Base-by-base conservation (phyloP, 2,888 invertebrate genomes). In the Phoronis australis region DNA sequence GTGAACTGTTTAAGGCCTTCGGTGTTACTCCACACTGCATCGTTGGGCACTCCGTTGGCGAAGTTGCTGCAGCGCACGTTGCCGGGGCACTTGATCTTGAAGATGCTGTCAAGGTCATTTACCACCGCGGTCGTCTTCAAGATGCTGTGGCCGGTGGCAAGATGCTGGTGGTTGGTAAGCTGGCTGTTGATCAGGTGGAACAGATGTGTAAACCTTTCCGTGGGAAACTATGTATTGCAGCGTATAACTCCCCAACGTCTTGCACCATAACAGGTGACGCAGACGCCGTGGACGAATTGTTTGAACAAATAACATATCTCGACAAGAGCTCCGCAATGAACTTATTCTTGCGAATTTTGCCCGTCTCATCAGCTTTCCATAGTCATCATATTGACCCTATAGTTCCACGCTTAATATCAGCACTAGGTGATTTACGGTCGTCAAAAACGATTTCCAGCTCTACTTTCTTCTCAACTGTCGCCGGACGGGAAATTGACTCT, bases 281-380 rank as follows among this genome's bases (percentile, higher is more conserved):
- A 0, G 48, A 49, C 22, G 48, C 42, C 18, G 43, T 63, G 3
- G 51, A 50, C 1, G 42, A 48, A 41, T 35, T 64, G 15, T 57
- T 56, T 31, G 42, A 37, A 15, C 42, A 49, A 3, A 22, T 61
- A 0, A 27, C 50, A 42, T 18, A 9, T 25, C 38, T 20, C 4
- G 41, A 41, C 20, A 24, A n/a, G 4, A 39, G 4, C 4, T 21
- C 49, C 45, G 12, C 27, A 35, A 21, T 47, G 39, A 2, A 47
- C 50, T 18, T 41, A 46, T 15, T 55, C 52, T 5, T 45, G 6
- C 43, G 51, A 26, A 58, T 56, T 4, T 51, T 66, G 2, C 39
- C 50, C 9, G 65, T 63, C 1, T 49, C 60, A n/a, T 60, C 59
- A 44, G 68, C 65, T 4, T 66, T 61, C 42, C 68, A 68, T 43